Evolutionary conservation across 2,888 invertebrate genomes (phyloP).

Genomic region (Brachylomia viminalis): DNA sequence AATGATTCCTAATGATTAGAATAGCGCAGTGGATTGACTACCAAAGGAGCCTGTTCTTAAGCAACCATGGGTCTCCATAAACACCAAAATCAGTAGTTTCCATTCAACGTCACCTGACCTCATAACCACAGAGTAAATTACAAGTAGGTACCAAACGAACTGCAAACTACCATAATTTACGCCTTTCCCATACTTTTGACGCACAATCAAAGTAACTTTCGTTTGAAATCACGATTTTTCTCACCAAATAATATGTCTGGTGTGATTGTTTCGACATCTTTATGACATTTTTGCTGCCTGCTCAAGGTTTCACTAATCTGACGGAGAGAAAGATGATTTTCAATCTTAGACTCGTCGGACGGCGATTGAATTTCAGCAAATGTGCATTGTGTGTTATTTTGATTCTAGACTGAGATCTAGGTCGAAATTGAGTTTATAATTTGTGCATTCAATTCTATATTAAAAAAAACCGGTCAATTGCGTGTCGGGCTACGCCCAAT

Average conservation of each 20-base stretch:
- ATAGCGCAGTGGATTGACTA: neutral
- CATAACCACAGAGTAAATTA: conserved; percentile 45
- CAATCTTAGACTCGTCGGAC: neutral
- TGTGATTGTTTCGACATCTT: conserved; percentile 46
- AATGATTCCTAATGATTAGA: no score
- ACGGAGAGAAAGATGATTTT: neutral
- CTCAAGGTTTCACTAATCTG: conserved; percentile 24
- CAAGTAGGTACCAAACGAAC: conserved; percentile 27
- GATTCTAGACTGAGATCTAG: neutral
- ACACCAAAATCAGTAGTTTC: conserved; percentile 10
- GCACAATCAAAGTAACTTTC: conserved; percentile 66
- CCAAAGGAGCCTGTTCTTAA: no score
- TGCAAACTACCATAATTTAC: conserved; percentile 57
- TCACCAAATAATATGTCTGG: conserved; percentile 60
- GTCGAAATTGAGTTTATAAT: neutral
- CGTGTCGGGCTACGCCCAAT: no score
- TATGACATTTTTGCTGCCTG: neutral
- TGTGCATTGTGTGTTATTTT: neutral
- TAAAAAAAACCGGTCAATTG: neutral
- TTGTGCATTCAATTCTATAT: neutral
- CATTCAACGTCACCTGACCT: conserved; percentile 40
- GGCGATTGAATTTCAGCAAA: neutral
- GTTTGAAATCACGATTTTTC: conserved; percentile 58
- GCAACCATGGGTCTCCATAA: neutral
- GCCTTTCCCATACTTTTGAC: conserved; percentile 60